Base-by-base conservation (phyloP, 2,888 invertebrate species). In the Trissolcus brochymenae region DNA sequence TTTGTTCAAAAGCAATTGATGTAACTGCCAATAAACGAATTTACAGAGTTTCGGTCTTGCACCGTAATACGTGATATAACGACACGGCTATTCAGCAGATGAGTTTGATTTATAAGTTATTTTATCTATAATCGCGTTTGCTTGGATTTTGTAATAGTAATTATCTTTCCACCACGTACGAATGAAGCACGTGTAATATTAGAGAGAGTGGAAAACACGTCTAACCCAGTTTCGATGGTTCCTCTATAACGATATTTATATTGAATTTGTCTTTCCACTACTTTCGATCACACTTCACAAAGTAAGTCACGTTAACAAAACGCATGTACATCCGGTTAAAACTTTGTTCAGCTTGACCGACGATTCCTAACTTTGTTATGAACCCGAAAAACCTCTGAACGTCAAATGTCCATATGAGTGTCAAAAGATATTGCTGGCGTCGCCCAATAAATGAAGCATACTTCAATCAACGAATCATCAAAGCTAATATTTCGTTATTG, bases 101-200 rank as follows among this genome's bases (percentile, higher is more conserved):
- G 77, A 78, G 66, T 66, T 81, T 82, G 40, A 56, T 62, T 78
- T 59, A 43, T 62, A 60, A 80, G 81, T 78, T 75, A 81, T 83
- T 81, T 70, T 66, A 80, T 65, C 77, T 81, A 82, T 82, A 83
- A 85, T 83, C 80, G 78, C 80, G 53, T 80, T 80, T 76, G 4
- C 81, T 81, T 76, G 50, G 76, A 70, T 77, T 72, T 61, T 70
- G 67, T 57, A 65, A 55, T 60, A 65, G 53, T 57, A 64, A 72
- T 65, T 59, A 40, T 40, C 64, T 7, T n/a, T n/a, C n/a, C 17
- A 35, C 50, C 65, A 70, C 75, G 68, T 75, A 65, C 55, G 55
- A 53, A 4, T 53, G 64, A 19, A 59, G 68, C 62, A 65, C 70
- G 61, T 70, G 55, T 61, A 61, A 70, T 70, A 61, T 70, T 43